These are phyloP conservation scores for Zaprionus inermis DNA, from an alignment of 1,140 invertebrate species.

Conservation along the genomic window DNA sequence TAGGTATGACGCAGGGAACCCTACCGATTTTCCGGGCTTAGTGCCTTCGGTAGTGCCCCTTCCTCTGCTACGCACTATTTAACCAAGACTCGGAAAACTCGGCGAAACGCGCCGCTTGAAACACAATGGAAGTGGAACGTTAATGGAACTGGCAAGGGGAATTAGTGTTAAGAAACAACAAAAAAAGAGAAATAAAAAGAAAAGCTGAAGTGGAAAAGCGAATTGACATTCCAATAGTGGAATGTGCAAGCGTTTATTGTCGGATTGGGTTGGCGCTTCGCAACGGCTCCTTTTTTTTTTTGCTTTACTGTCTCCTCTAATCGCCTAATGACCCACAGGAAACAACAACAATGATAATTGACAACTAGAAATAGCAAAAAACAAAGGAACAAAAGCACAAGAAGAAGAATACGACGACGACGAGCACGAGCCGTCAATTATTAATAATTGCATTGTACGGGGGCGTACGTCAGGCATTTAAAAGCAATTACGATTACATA, in stretches of 20 bases:
- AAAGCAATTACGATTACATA: constrained; percentile 24
- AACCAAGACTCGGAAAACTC: constrained; percentile 8
- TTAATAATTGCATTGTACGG: constrained; percentile 24
- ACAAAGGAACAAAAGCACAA: background rate
- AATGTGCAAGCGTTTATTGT: background rate
- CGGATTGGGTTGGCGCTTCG: background rate
- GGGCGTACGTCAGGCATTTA: constrained; percentile 32
- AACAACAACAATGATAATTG: background rate
- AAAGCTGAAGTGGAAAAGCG: too few relatives aligned
- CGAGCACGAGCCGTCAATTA: constrained; percentile 20
- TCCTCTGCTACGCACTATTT: constrained; percentile 13
- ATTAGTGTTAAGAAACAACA: too few relatives aligned
- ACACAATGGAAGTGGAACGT: background rate
- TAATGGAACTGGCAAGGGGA: background rate
- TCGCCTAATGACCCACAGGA: constrained; percentile 5
- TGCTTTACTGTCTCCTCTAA: background rate
- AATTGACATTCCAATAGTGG: constrained; percentile 6
- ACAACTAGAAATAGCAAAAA: background rate
- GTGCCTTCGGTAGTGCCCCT: background rate
- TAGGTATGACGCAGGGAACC: background rate
- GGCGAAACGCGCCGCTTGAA: constrained; percentile 1
- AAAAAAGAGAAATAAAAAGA: too few relatives aligned
- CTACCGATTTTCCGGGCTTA: background rate
- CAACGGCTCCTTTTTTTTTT: background rate
- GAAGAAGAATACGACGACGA: background rate